Evolutionary conservation across 2,888 invertebrate genomes (phyloP), one percentile per base, ranked within the genome.

Genomic region (Boloria selene): DNA sequence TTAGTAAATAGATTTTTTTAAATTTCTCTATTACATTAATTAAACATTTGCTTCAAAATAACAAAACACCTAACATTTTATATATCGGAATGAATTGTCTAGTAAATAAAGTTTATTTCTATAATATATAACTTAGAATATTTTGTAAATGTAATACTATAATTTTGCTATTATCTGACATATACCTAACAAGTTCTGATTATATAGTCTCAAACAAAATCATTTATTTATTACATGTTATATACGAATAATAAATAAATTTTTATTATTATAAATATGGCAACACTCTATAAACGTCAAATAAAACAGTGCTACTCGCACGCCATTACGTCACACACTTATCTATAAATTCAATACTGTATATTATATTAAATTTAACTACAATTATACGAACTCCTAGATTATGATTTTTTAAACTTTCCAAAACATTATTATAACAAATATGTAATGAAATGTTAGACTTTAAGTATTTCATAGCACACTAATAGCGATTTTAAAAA

Each of bases 261-360:
- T 2, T 2, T 31, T 31, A 74, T 76, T 74, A 78, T 71, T 75
- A 56, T 65, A 68, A 67, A 78, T 76, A 72, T 78, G 72, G 77
- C 78, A 82, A 82, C 78, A 80, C 63, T 65, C 68, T 66, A 74
- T 75, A 67, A 76, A 65, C n/a, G 77, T 75, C 71, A 73, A 75
- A 77, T 66, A 74, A 71, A 75, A 74, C 69, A 83, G 86, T 87
- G 87, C 86, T 82, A 86, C 84, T 80, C 84, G 76, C 80, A 77
- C 79, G 70, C 79, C 77, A 71, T 76, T 77, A 72, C 50, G 49
- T 61, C 74, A 73, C 61, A 75, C 71, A 67, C 76, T 72, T 76
- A 75, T 69, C 61, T 64, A 78, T 80, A 76, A 79, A 77, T 80
- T 79, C 74, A 80, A 76, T 81, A 79, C 77, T 76, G 74, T 82